Percentiles rank a stretch among this genome's conserved stretches.
Evolutionary conservation across 2,113 vertebrate species (phyloP).

Genomic region (Pithys albifrons): DNA sequence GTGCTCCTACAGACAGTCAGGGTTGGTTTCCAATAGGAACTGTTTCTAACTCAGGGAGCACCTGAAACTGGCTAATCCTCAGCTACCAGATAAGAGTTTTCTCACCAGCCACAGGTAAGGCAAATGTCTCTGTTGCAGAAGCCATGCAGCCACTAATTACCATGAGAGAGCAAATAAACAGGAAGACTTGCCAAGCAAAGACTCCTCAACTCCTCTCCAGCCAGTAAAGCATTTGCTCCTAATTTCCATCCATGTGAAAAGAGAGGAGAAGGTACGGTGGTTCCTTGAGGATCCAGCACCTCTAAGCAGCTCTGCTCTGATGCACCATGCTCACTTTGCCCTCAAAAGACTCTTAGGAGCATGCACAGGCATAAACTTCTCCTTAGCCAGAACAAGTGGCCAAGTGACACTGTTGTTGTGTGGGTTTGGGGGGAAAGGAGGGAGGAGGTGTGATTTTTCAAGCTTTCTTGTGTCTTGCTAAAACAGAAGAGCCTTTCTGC

Average conservation of each 20-base stretch:
- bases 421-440: constrained; percentile 63
- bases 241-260: not conserved
- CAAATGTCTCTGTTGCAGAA: not conserved
- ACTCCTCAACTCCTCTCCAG: not conserved
- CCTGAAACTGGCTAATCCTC: constrained; percentile 56
- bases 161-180: not conserved
- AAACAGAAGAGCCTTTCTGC: constrained; percentile 77
- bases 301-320: not conserved
- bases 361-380: constrained; percentile 44
- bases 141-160: not conserved
- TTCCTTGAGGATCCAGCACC: not conserved
- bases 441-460: constrained; percentile 76
- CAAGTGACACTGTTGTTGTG: constrained; percentile 69
- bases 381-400: constrained; percentile 71
- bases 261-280: not conserved
- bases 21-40: not conserved
- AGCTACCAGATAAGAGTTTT: constrained; percentile 34
- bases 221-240: not conserved
- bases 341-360: constrained; percentile 32
- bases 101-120: constrained; percentile 57
- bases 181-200: not conserved
- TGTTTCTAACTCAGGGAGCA: not conserved
- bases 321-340: constrained; percentile 50
- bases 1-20: not conserved
- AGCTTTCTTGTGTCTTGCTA: constrained; percentile 73